Evolutionary conservation across 2,113 vertebrate species (phyloP).

Genomic region (Sander vitreus): DNA sequence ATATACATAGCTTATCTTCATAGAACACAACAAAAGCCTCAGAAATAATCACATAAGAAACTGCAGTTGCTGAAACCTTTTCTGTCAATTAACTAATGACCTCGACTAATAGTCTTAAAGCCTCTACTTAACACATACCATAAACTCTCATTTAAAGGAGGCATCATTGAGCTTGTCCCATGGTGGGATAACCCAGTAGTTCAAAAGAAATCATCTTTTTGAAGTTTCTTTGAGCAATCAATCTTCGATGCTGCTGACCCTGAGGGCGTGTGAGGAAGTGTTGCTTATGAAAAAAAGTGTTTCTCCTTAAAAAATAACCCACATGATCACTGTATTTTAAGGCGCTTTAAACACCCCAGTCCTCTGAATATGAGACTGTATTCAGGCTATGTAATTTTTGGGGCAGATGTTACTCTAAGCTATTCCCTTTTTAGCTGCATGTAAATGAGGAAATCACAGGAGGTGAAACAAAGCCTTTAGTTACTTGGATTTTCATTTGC

Average conservation of each 20-base stretch:
- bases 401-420: neutral
- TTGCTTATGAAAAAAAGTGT: neutral
- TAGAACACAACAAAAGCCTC: neutral
- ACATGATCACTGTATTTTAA: neutral
- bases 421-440: neutral
- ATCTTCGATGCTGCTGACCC: neutral
- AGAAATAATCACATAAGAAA: neutral
- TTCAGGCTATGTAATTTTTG: neutral
- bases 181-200: neutral
- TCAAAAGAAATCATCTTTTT: neutral
- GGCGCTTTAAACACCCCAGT: too few species aligned
- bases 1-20: neutral
- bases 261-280: neutral
- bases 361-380: neutral
- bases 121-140: neutral
- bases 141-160: neutral
- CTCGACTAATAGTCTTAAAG: neutral
- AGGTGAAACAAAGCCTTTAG: neutral
- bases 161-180: neutral
- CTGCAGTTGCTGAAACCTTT: neutral
- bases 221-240: neutral
- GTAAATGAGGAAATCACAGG: neutral
- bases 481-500: slow-evolving; percentile 7
- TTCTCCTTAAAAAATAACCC: neutral
- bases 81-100: neutral